Conservation (phyloP, 2,888 invertebrate genomes). For the Drosophila atripex region DNA sequence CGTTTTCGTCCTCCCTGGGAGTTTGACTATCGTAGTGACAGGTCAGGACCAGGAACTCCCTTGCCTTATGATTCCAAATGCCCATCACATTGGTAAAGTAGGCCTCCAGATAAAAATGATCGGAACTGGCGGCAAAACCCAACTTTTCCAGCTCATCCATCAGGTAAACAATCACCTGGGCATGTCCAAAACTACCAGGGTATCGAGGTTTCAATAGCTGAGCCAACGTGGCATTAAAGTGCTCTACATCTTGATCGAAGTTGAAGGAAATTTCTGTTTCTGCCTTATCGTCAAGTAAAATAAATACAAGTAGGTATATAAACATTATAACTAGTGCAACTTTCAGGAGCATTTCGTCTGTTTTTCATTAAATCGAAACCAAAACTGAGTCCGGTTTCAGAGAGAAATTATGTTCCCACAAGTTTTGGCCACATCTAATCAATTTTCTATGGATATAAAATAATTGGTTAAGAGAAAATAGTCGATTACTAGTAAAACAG, state of each 20-base stretch:
- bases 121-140: constrained; percentile 33
- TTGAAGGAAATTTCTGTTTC: not conserved
- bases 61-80: constrained; percentile 92
- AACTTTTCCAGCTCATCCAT: constrained; percentile 16
- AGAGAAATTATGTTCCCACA: not conserved
- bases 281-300: not conserved
- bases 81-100: constrained; percentile 93
- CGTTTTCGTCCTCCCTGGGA: constrained; percentile 73
- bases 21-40: constrained; percentile 94
- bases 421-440: not conserved
- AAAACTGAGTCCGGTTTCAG: not conserved
- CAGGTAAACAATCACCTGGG: constrained; percentile 40
- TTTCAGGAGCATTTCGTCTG: not conserved
- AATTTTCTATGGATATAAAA: not conserved
- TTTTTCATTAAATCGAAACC: not conserved
- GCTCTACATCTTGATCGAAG: constrained; percentile 23
- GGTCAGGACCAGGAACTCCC: constrained; percentile 90
- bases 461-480: not conserved
- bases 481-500: not conserved
- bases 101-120: constrained; percentile 84
- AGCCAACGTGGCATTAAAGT: constrained; percentile 45
- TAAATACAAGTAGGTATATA: not conserved
- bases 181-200: constrained; percentile 45
- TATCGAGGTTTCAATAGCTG: constrained; percentile 41
- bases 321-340: not conserved